These are phyloP conservation scores for Dipodomys spectabilis DNA, from an alignment of 2,113 vertebrate genomes.

Conservation along the genomic window DNA sequence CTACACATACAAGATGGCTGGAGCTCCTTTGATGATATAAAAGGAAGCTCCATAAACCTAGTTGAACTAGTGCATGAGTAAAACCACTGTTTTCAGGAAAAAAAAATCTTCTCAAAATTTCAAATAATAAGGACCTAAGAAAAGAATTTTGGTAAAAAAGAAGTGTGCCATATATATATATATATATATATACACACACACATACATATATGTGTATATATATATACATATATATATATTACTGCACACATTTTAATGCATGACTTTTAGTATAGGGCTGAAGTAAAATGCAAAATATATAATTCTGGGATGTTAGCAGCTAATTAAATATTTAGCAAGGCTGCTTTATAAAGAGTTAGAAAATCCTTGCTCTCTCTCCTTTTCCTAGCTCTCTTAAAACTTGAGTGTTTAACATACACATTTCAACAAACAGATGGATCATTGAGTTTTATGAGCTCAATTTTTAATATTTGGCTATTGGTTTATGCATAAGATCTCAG, in stretches of 20 bases:
- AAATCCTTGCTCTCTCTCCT: conserved; percentile 1
- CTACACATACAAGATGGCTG: conserved; percentile 31
- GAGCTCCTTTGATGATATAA: conserved; percentile 27
- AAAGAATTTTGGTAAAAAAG: conserved; percentile 49
- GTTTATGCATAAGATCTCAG: conserved; percentile 61
- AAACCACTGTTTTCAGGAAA: conserved; percentile 58
- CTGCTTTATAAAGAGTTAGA: conserved; percentile 68
- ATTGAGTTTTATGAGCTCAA: conserved; percentile 63
- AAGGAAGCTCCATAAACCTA: conserved; percentile 38
- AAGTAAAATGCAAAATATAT: conserved; percentile 60
- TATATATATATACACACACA: no score
- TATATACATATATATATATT: not conserved
- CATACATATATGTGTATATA: not conserved
- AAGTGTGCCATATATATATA: not conserved
- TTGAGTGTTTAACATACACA: conserved; percentile 50
- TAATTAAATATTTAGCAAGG: conserved; percentile 70
- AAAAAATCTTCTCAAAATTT: conserved; percentile 42
- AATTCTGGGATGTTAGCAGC: conserved; percentile 60
- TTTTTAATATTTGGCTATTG: conserved; percentile 64
- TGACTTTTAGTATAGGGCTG: conserved; percentile 71
- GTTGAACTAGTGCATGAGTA: conserved; percentile 39
- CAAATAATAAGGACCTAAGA: conserved; percentile 52
- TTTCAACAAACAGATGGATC: conserved; percentile 59
- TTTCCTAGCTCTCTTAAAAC: conserved; percentile 56
- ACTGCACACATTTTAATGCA: conserved; percentile 66